These are phyloP conservation scores for Coregonus ussuriensis DNA, from an alignment of 2,797 vertebrate species.

Conservation along the genomic window DNA sequence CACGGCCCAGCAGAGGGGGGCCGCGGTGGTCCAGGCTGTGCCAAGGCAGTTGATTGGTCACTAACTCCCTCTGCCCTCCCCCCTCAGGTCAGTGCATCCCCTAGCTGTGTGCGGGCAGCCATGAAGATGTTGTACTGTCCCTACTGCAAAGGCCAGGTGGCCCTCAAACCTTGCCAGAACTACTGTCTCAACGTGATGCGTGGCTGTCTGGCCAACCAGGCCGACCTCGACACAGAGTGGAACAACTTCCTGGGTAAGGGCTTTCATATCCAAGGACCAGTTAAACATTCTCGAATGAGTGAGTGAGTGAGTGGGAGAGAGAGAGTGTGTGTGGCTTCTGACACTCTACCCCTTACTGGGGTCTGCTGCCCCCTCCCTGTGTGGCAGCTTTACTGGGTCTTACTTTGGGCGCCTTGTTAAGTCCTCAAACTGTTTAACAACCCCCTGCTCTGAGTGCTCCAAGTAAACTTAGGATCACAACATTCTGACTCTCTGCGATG, in stretches of 20 bases:
- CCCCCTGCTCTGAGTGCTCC: conserved; percentile 6
- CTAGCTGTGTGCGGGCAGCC: conserved; percentile 84
- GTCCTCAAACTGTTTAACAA: conserved; percentile 27
- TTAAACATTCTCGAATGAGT: background rate
- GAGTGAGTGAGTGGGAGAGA: background rate
- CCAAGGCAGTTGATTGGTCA: conserved; percentile 19
- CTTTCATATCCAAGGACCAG: conserved; percentile 9
- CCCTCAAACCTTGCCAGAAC: conserved; percentile 93
- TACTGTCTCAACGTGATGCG: conserved; percentile 98
- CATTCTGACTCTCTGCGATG: background rate
- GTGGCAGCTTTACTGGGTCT: conserved; percentile 31
- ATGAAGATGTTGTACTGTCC: conserved; percentile 98
- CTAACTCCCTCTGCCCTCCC: conserved; percentile 22
- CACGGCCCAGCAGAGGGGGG: no score
- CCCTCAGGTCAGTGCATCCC: conserved; percentile 87
- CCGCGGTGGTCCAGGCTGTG: no score
- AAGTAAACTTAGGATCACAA: background rate
- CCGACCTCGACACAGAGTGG: conserved; percentile 93
- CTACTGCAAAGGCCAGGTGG: conserved; percentile 88
- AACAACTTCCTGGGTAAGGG: conserved; percentile 94
- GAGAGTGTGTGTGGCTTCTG: conserved; percentile 24
- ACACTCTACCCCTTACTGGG: conserved; percentile 23
- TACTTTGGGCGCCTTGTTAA: conserved; percentile 33
- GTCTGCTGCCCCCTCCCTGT: conserved; percentile 36
- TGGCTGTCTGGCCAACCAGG: conserved; percentile 95